A percentile compares a stretch with the other conserved stretches of the same genome.
Evolutionary conservation across 2,113 vertebrate genomes (phyloP).

Genomic region (Agelaius tricolor): DNA sequence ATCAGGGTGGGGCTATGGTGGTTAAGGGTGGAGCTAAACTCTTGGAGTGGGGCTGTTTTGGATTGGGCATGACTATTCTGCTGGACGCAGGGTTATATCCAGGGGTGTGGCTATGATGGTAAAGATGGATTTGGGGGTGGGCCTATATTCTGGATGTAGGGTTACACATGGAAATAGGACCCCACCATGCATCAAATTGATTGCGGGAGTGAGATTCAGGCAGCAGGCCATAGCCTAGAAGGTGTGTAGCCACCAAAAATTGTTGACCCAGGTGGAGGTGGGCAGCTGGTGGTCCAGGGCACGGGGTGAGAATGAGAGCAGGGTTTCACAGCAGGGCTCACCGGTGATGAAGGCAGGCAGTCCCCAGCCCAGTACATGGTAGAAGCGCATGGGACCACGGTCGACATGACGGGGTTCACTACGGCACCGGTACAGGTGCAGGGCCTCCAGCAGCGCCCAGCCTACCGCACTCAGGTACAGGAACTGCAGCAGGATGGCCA

Average conservation of each 20-base stretch:
- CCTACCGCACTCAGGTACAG: slow-evolving; percentile 92
- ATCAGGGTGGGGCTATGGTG: neutral
- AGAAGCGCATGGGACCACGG: slow-evolving; percentile 94
- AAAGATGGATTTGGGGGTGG: neutral
- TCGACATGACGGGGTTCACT: slow-evolving; percentile 91
- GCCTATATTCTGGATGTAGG: neutral
- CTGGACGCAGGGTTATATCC: neutral
- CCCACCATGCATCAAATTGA: neutral
- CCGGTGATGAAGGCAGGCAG: slow-evolving; percentile 94
- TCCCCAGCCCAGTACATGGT: slow-evolving; percentile 95
- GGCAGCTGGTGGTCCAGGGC: neutral
- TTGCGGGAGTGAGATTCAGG: neutral
- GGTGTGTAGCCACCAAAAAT: neutral
- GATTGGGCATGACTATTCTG: neutral
- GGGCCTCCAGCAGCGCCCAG: slow-evolving; percentile 91
- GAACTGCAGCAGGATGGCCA: slow-evolving; percentile 95
- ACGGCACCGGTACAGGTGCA: slow-evolving; percentile 90
- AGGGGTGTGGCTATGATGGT: neutral
- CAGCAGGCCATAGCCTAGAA: neutral
- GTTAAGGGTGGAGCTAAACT: neutral
- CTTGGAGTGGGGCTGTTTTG: neutral
- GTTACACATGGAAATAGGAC: neutral
- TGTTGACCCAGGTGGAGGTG: neutral
- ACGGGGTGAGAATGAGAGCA: neutral
- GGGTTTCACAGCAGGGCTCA: slow-evolving; percentile 16